Conservation (phyloP, 2,888 invertebrate species). For the Drosophila phalerata region DNA sequence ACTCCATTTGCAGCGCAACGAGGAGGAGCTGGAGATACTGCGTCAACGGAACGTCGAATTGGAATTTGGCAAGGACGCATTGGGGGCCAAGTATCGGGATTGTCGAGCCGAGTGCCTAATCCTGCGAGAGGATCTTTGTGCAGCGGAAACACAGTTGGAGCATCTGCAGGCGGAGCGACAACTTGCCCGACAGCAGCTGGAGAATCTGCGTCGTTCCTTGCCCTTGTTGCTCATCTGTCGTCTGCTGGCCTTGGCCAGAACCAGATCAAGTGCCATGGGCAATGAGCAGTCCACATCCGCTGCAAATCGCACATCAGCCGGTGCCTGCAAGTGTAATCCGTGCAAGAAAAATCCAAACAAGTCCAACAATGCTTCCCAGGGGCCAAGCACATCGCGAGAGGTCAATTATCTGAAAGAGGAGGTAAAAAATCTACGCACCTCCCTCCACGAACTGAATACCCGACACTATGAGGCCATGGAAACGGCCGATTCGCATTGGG, state of each 20-base stretch:
- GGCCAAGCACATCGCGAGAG: slow-evolving; percentile 41
- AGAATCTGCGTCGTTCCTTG: slow-evolving; percentile 74
- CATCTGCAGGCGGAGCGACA: slow-evolving; percentile 84
- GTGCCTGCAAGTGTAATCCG: slow-evolving; percentile 12
- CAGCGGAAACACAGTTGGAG: slow-evolving; percentile 83
- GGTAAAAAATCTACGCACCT: slow-evolving; percentile 80
- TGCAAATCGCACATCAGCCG: slow-evolving; percentile 15
- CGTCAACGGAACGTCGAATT: slow-evolving; percentile 86
- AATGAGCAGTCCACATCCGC: slow-evolving; percentile 51
- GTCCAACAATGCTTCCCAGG: not conserved
- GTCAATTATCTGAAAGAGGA: slow-evolving; percentile 79
- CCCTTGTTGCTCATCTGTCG: slow-evolving; percentile 77
- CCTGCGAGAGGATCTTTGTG: slow-evolving; percentile 81
- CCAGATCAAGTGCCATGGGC: slow-evolving; percentile 50
- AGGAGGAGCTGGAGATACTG: slow-evolving; percentile 88
- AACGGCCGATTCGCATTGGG: slow-evolving; percentile 90
- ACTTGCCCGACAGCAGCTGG: slow-evolving; percentile 81
- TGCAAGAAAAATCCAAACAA: not conserved
- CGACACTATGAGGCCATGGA: slow-evolving; percentile 90
- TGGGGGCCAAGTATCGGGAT: slow-evolving; percentile 87
- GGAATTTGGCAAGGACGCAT: slow-evolving; percentile 87
- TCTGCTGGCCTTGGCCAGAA: slow-evolving; percentile 47
- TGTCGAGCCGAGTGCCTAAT: slow-evolving; percentile 84
- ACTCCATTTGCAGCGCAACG: slow-evolving; percentile 86
- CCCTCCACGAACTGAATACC: slow-evolving; percentile 87